These are phyloP conservation scores for Botia kubotai DNA, from an alignment of 2,797 vertebrate species.

Conservation along the genomic window DNA sequence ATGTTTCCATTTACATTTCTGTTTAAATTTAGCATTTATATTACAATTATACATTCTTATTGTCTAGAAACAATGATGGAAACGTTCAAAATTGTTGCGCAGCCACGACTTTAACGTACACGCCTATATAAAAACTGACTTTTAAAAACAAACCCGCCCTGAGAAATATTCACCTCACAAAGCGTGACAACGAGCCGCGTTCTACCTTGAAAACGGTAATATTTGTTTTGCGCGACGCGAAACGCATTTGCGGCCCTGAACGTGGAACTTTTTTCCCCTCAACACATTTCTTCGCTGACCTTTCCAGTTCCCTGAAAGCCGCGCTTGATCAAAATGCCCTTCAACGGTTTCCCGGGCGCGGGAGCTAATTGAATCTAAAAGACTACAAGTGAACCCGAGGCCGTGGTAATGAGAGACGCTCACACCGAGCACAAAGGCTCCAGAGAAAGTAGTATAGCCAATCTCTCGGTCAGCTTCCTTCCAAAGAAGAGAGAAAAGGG, in stretches of 20 bases:
- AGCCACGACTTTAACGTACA: not conserved
- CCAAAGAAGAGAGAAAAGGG: constrained; percentile 68
- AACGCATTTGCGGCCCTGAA: constrained; percentile 70
- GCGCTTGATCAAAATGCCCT: constrained; percentile 73
- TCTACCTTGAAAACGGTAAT: constrained; percentile 52
- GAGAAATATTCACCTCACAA: not conserved
- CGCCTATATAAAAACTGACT: not conserved
- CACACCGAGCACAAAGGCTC: constrained; percentile 73
- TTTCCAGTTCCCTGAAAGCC: constrained; percentile 74
- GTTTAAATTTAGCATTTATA: no score
- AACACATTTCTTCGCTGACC: constrained; percentile 74
- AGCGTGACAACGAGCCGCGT: not conserved
- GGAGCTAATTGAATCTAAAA: constrained; percentile 80
- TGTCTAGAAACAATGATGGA: not conserved
- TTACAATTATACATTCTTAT: not conserved
- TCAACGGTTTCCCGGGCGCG: constrained; percentile 72
- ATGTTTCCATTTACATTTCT: no score
- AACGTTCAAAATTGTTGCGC: not conserved
- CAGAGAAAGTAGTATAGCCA: constrained; percentile 68
- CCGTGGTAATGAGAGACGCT: constrained; percentile 74
- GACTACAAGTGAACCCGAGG: constrained; percentile 69
- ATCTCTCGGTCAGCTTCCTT: constrained; percentile 44
- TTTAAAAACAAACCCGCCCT: not conserved
- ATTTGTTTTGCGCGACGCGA: constrained; percentile 58
- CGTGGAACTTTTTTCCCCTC: constrained; percentile 62